These are phyloP conservation scores for Tuberolachnus salignus DNA, from an alignment of 2,888 invertebrate genomes.

Conservation along the genomic window DNA sequence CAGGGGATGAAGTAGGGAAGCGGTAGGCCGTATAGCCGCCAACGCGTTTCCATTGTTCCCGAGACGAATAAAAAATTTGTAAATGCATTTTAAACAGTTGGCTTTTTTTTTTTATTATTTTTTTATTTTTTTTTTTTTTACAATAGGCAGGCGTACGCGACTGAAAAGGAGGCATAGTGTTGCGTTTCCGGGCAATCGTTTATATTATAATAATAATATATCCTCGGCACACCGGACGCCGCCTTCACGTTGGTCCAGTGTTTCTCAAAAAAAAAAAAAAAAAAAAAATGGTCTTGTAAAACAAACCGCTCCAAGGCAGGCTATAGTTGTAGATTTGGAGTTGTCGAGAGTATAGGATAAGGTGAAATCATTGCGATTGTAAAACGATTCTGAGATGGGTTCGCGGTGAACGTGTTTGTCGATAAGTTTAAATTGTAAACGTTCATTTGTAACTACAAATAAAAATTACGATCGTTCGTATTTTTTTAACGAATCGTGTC, in stretches of 20 bases:
- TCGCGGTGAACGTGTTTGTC: no score
- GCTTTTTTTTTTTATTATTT: no score
- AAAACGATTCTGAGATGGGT: no score
- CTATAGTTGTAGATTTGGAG: background rate
- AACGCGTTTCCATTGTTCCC: constrained; percentile 39
- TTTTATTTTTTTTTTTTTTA: background rate
- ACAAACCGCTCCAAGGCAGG: no score
- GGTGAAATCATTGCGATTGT: background rate
- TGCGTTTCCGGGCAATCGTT: constrained; percentile 44
- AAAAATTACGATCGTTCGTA: no score
- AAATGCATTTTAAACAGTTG: constrained; percentile 50
- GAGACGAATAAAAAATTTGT: constrained; percentile 38
- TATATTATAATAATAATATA: background rate
- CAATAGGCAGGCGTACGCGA: constrained; percentile 37
- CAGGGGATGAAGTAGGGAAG: background rate
- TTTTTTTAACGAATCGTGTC: no score
- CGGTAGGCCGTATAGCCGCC: constrained; percentile 3
- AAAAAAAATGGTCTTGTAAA: no score
- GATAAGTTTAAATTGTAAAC: no score
- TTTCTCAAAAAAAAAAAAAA: constrained; percentile 31
- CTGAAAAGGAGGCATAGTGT: constrained; percentile 10
- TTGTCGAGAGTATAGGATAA: background rate
- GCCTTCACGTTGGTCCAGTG: constrained; percentile 1
- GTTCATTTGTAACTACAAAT: no score
- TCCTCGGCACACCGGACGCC: constrained; percentile 40